These are phyloP conservation scores for Panagrolaimus sp. DNA, from an alignment of 1,140 invertebrate genomes.

Conservation along the genomic window DNA sequence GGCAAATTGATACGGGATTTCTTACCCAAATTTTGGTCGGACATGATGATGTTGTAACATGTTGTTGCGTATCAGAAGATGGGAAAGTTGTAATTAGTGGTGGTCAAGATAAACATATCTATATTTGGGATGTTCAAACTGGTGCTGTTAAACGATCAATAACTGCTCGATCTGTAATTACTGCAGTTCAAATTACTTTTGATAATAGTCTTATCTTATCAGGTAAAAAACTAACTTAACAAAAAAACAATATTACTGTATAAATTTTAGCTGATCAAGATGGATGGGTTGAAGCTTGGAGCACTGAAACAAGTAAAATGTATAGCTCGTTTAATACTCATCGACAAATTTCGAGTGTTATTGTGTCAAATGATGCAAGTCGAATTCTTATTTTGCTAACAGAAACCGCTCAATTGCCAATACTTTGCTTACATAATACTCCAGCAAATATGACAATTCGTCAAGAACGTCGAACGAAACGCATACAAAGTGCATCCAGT, in stretches of 20 bases:
- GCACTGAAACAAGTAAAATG: constrained; percentile 22
- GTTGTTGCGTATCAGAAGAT: constrained; percentile 44
- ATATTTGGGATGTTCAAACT: constrained; percentile 49
- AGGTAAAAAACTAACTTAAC: constrained; percentile 18
- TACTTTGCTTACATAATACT: constrained; percentile 48
- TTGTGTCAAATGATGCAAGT: constrained; percentile 40
- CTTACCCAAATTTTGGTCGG: constrained; percentile 51
- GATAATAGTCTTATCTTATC: constrained; percentile 42
- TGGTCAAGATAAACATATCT: constrained; percentile 35
- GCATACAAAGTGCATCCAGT: constrained; percentile 17
- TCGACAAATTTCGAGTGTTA: constrained; percentile 30
- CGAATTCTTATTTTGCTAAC: constrained; percentile 39
- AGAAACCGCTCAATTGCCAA: constrained; percentile 40
- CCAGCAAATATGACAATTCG: constrained; percentile 31
- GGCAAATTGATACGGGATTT: constrained; percentile 47
- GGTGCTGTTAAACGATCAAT: constrained; percentile 29
- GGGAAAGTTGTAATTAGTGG: constrained; percentile 41
- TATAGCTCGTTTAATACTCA: constrained; percentile 48
- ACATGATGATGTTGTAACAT: constrained; percentile 45
- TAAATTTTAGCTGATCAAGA: constrained; percentile 38
- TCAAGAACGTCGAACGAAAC: constrained; percentile 16
- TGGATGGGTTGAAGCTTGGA: constrained; percentile 46
- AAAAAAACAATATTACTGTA: neutral
- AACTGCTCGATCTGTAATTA: neutral
- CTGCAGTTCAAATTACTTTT: constrained; percentile 33